These are phyloP conservation scores for Heliocidaris tuberculata DNA, from an alignment of 35 echinoderm and acorn worm genomes.

Conservation along the genomic window DNA sequence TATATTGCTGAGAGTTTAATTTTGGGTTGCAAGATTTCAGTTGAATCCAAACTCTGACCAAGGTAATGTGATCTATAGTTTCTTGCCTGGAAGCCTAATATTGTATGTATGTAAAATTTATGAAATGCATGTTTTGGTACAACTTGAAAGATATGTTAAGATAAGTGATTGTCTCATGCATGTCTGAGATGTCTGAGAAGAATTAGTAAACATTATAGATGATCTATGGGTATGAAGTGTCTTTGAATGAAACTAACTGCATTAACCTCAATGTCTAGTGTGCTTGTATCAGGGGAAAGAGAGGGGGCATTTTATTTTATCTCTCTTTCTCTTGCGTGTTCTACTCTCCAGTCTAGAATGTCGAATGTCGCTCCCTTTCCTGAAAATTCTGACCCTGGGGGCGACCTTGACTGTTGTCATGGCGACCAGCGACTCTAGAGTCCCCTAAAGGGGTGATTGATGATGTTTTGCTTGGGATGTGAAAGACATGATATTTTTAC, in stretches of 20 bases:
- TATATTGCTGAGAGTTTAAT: too few relatives aligned
- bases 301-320: neutral
- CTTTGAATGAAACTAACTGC: neutral
- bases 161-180: too few relatives aligned
- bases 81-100: too few relatives aligned
- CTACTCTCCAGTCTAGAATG: neutral
- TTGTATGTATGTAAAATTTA: too few relatives aligned
- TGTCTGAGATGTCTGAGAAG: neutral
- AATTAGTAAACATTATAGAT: neutral
- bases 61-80: too few relatives aligned
- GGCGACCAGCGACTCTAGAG: neutral
- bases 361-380: neutral
- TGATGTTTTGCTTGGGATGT: neutral
- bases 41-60: too few relatives aligned
- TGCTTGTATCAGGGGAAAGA: neutral
- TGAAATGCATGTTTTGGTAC: too few relatives aligned
- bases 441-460: slow-evolving; percentile 15
- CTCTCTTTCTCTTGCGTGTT: neutral
- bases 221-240: neutral
- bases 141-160: too few relatives aligned
- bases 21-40: too few relatives aligned
- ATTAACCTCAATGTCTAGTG: neutral
- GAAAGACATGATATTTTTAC: slow-evolving; percentile 18
- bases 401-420: neutral
- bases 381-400: neutral